phyloP scores from a whole-genome alignment of 2,797 vertebrate genomes.

The Myotis planiceps region DNA sequence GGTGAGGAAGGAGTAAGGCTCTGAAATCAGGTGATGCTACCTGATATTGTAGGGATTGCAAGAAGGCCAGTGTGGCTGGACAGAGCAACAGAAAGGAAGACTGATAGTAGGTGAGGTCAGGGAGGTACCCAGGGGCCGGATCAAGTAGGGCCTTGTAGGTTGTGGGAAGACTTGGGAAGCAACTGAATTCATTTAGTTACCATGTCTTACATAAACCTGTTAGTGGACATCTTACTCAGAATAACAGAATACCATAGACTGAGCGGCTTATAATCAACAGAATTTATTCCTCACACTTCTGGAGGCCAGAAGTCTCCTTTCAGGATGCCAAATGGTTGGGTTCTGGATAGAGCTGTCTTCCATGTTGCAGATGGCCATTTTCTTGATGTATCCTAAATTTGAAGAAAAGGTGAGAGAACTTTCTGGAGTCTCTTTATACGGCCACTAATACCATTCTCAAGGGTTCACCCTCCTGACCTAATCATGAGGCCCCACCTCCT shows the following conservation, averaged over 20 bases:
- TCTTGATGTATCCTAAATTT: background rate
- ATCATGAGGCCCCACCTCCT: background rate
- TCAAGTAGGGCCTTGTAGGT: background rate
- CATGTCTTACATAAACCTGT: conserved; percentile 7
- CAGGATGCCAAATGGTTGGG: background rate
- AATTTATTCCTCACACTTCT: background rate
- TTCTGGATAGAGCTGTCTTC: background rate
- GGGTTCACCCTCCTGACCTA: background rate
- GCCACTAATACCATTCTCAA: background rate
- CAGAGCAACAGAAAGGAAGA: background rate
- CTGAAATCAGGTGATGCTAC: background rate
- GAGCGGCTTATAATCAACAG: background rate
- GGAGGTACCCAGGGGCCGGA: background rate
- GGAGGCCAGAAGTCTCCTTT: background rate
- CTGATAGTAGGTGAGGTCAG: no score
- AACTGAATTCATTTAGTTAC: background rate
- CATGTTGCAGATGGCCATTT: background rate
- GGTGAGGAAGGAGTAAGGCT: background rate
- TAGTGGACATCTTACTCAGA: background rate
- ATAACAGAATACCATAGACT: background rate
- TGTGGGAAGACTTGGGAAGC: background rate
- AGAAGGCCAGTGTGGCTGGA: background rate
- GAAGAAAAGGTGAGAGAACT: background rate
- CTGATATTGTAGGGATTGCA: background rate
- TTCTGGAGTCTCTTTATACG: background rate